Conservation (phyloP, 2,888 invertebrate species). For the Galeruca laticollis region DNA sequence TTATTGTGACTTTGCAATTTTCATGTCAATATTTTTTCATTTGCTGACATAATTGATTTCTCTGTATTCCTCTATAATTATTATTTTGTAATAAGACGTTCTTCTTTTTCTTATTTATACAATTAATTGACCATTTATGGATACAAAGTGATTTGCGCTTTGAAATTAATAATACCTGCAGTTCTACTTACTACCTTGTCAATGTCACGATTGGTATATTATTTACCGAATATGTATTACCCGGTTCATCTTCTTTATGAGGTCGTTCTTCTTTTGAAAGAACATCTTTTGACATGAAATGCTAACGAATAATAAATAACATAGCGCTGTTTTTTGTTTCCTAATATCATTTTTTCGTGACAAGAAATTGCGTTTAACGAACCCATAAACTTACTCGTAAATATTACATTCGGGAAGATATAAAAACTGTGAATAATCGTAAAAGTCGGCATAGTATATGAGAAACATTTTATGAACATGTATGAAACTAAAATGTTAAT, state of each 20-base stretch:
- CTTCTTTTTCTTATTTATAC: no score
- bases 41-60: no score
- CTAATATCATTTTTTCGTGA: not conserved
- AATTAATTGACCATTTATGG: no score
- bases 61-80: no score
- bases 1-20: no score
- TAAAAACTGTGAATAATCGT: conserved; percentile 14
- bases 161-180: not conserved
- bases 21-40: no score
- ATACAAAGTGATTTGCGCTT: not conserved
- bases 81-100: no score
- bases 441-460: not conserved
- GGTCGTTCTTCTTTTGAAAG: not conserved
- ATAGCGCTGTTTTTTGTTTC: conserved; percentile 10
- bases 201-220: not conserved
- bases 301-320: conserved; percentile 3
- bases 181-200: not conserved
- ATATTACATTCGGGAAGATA: not conserved
- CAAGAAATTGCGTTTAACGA: conserved; percentile 2
- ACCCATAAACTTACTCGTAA: conserved; percentile 12
- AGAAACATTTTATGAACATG: not conserved
- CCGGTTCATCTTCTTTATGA: not conserved
- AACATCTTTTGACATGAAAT: not conserved
- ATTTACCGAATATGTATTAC: not conserved
- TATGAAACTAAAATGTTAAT: not conserved